Evolutionary conservation across 2,888 invertebrate genomes (phyloP).

Genomic region (Drosophila mimica): DNA sequence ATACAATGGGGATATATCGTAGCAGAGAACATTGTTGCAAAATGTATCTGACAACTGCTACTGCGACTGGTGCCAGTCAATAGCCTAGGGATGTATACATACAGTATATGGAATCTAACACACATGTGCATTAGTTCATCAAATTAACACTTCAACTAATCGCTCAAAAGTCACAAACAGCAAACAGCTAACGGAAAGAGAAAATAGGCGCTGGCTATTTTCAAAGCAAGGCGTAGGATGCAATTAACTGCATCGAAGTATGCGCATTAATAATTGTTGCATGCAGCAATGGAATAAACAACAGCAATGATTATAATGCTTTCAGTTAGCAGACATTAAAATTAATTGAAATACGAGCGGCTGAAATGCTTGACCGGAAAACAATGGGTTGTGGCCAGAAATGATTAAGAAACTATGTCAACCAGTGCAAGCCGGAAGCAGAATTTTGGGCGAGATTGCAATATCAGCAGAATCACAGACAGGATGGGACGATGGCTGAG

Average conservation of each 20-base stretch:
- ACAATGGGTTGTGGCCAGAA: slow-evolving; percentile 45
- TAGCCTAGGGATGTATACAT: slow-evolving; percentile 4
- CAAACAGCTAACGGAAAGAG: slow-evolving; percentile 14
- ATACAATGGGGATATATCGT: slow-evolving; percentile 53
- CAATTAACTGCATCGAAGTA: slow-evolving; percentile 19
- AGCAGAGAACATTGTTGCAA: slow-evolving; percentile 30
- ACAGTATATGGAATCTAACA: background rate
- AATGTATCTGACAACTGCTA: slow-evolving; percentile 50
- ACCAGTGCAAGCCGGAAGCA: slow-evolving; percentile 22
- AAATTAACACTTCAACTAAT: slow-evolving; percentile 59
- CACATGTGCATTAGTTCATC: slow-evolving; percentile 24
- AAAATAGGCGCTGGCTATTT: slow-evolving; percentile 7
- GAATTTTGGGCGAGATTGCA: slow-evolving; percentile 19
- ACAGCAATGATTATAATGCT: slow-evolving; percentile 17
- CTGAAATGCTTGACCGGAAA: slow-evolving; percentile 40
- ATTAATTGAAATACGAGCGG: slow-evolving; percentile 43
- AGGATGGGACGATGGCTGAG: slow-evolving; percentile 16
- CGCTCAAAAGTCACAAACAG: slow-evolving; percentile 33
- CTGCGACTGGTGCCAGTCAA: slow-evolving; percentile 17
- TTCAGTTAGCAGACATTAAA: slow-evolving; percentile 10
- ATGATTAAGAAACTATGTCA: slow-evolving; percentile 20
- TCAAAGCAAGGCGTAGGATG: slow-evolving; percentile 1
- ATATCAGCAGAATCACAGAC: slow-evolving; percentile 50
- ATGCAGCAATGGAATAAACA: background rate
- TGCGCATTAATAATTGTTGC: slow-evolving; percentile 13